Base-by-base conservation (phyloP, 2,888 invertebrate genomes). In the Eupeodes latifasciatus region DNA sequence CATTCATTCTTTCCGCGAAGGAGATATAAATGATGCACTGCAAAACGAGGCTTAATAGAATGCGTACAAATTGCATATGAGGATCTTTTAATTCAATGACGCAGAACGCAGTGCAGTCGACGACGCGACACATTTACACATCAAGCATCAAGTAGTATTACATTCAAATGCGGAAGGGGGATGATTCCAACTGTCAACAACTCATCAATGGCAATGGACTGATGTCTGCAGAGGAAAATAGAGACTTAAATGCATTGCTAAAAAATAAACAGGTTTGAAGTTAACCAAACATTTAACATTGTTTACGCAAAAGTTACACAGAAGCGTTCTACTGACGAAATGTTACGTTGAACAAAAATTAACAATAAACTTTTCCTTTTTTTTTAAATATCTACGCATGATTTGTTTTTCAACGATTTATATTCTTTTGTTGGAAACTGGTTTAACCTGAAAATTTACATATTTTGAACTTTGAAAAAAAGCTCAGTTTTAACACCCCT, bases 21-120 rank as follows among this genome's bases (percentile, higher is more conserved):
- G 51, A 69, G 69, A 36, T 40, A 36, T 40, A 40, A 34, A 51
- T 11, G 34, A 44, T 55, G 36, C 71, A 44, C 4, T 34, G 14
- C 69, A 11, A 40, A 71, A 51, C 40, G 14, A 69, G 14, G 16
- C 19, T 14, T 49, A 36, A 34, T 47, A 61, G 80, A 69, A 62
- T 71, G 69, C 69, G 49, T 79, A 64, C 4, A 51, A 66, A 62
- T 66, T 72, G 64, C 74, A 80, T 74, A 16, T 27, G 27, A 27
- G 27, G n/a, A 36, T 66, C 57, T n/a, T 19, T 72, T 64, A 66
- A 69, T 59, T 69, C 36, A 69, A 66, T 61, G n/a, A 16, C 16
- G 51, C 51, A n/a, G 27, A 19, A 64, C 64, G 14, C 66, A n/a
- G 5, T 14, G 47, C 64, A 64, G 19, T 19, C 44, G 5, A 40